Base-by-base conservation (phyloP, 2,888 invertebrate genomes). In the Girardia tigrina region DNA sequence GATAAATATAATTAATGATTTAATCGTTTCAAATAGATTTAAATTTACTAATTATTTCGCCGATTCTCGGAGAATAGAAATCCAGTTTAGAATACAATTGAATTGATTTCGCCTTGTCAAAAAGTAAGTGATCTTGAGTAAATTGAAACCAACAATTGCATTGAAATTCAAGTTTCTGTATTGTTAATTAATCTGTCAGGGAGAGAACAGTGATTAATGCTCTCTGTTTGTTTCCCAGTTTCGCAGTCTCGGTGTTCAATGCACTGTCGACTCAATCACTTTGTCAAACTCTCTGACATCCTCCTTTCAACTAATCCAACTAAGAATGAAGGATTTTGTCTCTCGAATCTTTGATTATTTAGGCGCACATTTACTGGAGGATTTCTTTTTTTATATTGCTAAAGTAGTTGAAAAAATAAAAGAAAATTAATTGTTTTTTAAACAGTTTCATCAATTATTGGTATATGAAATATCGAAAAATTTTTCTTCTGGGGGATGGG, bases 141-240 rank as follows among this genome's bases (percentile, higher is more conserved):
- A 56, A 56, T 56, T 56, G 56, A 56, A 56, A 56, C 56, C 56
- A 56, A 56, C 56, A 56, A n/a, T 56, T 56, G 56, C 56, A 56
- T 56, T 56, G 56, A 56, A 56, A 8, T 56, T 56, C 56, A 56
- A 56, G 56, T 56, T 56, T n/a, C 56, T 56, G 56, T n/a, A 56
- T n/a, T 56, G 56, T 56, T 56, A 56, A 56, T 56, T 56, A 56
- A 56, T 56, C 56, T 56, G 56, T 56, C 56, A 56, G n/a, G 23
- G 23, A 56, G 4, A 20, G 56, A 56, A 56, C 56, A 56, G 56
- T 56, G 56, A 56, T 56, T 56, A 56, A 56, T 56, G 56, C 56
- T n/a, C 20, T 56, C 20, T 56, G 23, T 56, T 56, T 56, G 56
- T 56, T 56, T 56, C 56, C 56, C n/a, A 56, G 8, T 56, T 56